Evolutionary conservation across 2,888 invertebrate species (phyloP).

Genomic region (Pasiphila rectangulata): DNA sequence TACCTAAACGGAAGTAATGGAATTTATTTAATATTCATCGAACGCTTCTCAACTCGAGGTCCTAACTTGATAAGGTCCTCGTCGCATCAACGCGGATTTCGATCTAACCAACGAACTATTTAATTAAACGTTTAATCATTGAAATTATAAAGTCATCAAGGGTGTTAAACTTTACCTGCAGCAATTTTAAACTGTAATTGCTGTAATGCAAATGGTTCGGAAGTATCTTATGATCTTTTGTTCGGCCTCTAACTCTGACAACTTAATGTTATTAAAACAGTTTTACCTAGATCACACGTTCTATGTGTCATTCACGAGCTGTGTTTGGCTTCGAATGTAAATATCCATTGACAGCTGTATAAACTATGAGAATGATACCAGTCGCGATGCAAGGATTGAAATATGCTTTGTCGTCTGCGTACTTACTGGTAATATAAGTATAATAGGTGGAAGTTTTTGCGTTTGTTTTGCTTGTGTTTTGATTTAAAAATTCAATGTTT

Average conservation of each 20-base stretch:
- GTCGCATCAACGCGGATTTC: conserved; percentile 1
- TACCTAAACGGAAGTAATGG: conserved; percentile 11
- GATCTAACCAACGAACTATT: no score
- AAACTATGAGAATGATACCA: conserved; percentile 1
- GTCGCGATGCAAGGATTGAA: conserved; percentile 8
- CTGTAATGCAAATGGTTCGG: neutral
- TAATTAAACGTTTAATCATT: no score
- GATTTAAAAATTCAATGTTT: no score
- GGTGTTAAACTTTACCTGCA: neutral
- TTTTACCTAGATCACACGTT: conserved; percentile 1
- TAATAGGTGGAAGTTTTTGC: no score
- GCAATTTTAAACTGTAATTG: neutral
- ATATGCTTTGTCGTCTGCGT: conserved; percentile 1
- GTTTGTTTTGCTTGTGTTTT: no score
- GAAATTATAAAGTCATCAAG: neutral
- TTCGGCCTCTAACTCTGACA: neutral
- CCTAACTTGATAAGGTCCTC: conserved; percentile 5
- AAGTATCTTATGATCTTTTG: neutral
- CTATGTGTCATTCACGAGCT: conserved; percentile 5
- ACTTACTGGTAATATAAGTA: neutral
- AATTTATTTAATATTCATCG: conserved; percentile 13
- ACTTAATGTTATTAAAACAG: conserved; percentile 9
- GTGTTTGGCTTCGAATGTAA: conserved; percentile 1
- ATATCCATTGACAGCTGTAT: conserved; percentile 13
- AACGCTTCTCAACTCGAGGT: conserved; percentile 6